Evolutionary conservation across 1,140 invertebrate genomes (phyloP).

Genomic region (Ctenoplectra terminalis): DNA sequence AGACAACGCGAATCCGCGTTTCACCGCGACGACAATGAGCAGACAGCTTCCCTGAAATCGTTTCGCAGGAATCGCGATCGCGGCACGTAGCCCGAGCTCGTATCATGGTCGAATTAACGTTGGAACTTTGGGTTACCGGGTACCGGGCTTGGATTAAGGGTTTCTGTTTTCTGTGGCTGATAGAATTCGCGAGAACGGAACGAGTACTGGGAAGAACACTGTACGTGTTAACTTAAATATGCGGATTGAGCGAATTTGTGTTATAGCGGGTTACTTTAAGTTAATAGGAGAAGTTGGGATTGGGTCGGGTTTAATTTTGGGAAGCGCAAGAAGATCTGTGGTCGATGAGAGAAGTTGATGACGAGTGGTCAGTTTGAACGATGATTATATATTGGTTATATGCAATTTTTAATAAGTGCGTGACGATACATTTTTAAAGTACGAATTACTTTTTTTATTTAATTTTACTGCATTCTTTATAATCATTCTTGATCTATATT

Average conservation of each 20-base stretch:
- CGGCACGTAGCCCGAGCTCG: conserved; percentile 3
- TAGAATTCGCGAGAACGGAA: too few species aligned
- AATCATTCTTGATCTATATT: too few species aligned
- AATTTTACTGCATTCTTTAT: too few species aligned
- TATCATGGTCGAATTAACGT: conserved; percentile 6
- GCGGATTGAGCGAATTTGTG: too few species aligned
- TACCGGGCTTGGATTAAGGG: neutral
- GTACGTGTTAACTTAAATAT: too few species aligned
- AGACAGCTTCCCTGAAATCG: conserved; percentile 23
- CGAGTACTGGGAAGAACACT: too few species aligned
- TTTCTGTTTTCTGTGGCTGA: too few species aligned
- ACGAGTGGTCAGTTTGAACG: neutral
- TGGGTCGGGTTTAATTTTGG: neutral
- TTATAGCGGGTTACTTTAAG: too few species aligned
- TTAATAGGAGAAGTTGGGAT: too few species aligned
- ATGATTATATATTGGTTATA: neutral
- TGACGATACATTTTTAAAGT: too few species aligned
- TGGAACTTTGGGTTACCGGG: too few species aligned
- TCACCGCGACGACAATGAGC: neutral
- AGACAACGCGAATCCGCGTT: conserved; percentile 2
- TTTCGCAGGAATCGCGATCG: conserved; percentile 23
- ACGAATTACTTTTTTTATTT: too few species aligned
- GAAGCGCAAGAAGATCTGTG: neutral
- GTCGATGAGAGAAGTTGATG: neutral
- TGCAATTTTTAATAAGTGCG: neutral